Conservation (phyloP, 2,113 vertebrate species). For the Salvelinus namaycush region DNA sequence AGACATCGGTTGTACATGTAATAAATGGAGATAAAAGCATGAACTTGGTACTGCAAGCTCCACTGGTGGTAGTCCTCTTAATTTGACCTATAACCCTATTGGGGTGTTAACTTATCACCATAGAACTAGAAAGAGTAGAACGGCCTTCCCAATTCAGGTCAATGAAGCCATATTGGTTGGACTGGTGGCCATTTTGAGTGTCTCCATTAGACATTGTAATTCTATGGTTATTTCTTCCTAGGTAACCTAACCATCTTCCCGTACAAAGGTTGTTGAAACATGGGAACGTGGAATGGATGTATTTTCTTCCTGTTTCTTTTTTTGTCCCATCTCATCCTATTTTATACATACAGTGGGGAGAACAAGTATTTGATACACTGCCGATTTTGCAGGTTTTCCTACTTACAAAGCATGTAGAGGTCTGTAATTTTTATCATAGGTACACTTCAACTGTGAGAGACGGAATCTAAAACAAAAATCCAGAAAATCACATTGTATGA, state of each 20-base stretch:
- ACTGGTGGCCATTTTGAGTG: too few species aligned
- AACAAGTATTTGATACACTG: too few species aligned
- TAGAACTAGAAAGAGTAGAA: constrained; percentile 51
- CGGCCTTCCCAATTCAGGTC: background rate
- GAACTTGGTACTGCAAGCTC: constrained; percentile 88
- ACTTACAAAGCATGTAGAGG: too few species aligned
- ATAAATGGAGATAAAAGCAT: constrained; percentile 97
- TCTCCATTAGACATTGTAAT: too few species aligned
- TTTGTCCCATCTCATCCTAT: constrained; percentile 43
- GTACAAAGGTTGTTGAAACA: constrained; percentile 80
- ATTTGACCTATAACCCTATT: constrained; percentile 70
- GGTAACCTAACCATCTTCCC: constrained; percentile 65
- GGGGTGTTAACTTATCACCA: constrained; percentile 46
- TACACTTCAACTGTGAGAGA: too few species aligned
- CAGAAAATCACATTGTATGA: too few species aligned
- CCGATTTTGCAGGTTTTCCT: too few species aligned
- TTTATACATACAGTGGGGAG: constrained; percentile 22
- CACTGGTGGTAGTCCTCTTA: constrained; percentile 86
- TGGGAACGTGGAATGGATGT: constrained; percentile 53
- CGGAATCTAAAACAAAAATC: too few species aligned
- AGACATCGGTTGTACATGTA: constrained; percentile 97
- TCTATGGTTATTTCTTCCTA: constrained; percentile 65
- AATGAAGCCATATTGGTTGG: background rate
- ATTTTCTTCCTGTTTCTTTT: constrained; percentile 12
- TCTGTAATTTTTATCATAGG: too few species aligned